These are phyloP conservation scores for Catalaphyllia jardinei DNA, from an alignment of 64 coral and sea anemone genomes.

Conservation along the genomic window DNA sequence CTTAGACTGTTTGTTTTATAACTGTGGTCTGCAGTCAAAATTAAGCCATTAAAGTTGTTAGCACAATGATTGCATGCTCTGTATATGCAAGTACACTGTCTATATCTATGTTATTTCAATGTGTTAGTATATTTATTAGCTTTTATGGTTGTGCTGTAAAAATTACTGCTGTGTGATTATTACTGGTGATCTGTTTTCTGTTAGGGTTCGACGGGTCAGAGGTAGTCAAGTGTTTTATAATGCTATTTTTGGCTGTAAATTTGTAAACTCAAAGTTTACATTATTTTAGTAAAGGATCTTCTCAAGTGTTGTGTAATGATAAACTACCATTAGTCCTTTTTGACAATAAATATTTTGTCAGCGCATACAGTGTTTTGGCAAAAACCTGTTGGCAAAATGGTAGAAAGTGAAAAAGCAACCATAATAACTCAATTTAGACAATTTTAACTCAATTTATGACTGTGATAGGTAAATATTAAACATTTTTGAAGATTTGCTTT, in stretches of 20 bases:
- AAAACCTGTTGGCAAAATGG: background rate
- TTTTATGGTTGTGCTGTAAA: background rate
- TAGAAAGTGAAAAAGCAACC: background rate
- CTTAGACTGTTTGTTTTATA: constrained; percentile 28
- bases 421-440: no score
- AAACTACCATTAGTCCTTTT: background rate
- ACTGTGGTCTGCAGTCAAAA: constrained; percentile 40
- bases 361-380: background rate
- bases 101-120: background rate
- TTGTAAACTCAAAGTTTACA: constrained; percentile 41
- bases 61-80: constrained; percentile 19
- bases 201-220: background rate
- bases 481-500: background rate
- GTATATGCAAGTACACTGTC: background rate
- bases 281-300: background rate
- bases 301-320: background rate
- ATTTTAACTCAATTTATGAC: background rate
- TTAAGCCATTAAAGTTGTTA: background rate
- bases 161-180: background rate
- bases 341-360: background rate
- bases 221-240: background rate
- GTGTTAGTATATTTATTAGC: background rate
- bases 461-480: background rate
- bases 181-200: constrained; percentile 7
- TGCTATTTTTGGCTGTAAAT: background rate